phyloP scores from a whole-genome alignment of 2,797 vertebrate species.

The Lerista edwardsae region DNA sequence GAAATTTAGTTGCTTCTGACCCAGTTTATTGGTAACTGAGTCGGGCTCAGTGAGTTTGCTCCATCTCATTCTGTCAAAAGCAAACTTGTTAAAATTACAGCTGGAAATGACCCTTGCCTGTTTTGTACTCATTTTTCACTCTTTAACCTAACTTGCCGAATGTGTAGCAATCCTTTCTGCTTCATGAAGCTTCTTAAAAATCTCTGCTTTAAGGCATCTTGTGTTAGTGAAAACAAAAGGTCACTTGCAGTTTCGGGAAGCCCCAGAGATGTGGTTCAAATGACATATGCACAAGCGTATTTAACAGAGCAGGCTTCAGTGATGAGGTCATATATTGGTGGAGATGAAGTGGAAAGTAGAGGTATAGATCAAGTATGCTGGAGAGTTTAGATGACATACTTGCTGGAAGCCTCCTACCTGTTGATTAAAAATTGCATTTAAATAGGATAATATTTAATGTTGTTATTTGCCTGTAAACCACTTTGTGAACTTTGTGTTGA shows the following conservation, averaged over 20 bases:
- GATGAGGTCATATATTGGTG: constrained; percentile 19
- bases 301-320: constrained; percentile 31
- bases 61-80: neutral
- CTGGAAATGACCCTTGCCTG: neutral
- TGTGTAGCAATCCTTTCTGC: constrained; percentile 9
- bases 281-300: constrained; percentile 36
- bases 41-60: neutral
- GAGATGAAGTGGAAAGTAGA: neutral
- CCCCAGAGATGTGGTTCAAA: neutral
- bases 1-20: constrained; percentile 1
- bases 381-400: neutral
- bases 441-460: neutral
- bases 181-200: constrained; percentile 1
- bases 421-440: constrained; percentile 2
- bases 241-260: constrained; percentile 30
- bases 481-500: too few species aligned
- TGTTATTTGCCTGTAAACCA: too few species aligned
- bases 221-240: constrained; percentile 44
- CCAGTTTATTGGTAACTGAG: neutral
- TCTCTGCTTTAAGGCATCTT: constrained; percentile 20
- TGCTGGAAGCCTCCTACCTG: neutral
- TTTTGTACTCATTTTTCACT: constrained; percentile 10
- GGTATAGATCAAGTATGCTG: neutral
- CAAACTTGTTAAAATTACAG: neutral
- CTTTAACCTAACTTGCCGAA: neutral